Base-by-base conservation (phyloP, 1,140 invertebrate genomes). In the Caerostris darwini region DNA sequence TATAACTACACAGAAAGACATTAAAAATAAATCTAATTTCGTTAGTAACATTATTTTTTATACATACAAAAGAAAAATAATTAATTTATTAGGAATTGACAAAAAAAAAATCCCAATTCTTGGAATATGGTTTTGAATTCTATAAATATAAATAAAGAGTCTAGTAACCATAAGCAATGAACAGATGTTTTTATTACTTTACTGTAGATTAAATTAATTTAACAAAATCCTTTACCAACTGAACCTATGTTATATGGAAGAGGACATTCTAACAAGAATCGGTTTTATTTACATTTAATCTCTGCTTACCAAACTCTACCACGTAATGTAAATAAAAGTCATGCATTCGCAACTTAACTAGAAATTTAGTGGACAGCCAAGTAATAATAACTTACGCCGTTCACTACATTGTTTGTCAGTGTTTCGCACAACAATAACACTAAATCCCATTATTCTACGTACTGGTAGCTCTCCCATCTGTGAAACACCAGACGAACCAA, bases 351-450 rank as follows among this genome's bases (percentile, higher is more conserved):
- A 77, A 50, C 34, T 77, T 77, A 77, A 77, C 71, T 10, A 77
- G 71, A 77, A 77, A 77, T 77, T 77, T 77, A 77, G 10, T 12
- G 71, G 71, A 34, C 8, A 50, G 34, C 71, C 19, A 50, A n/a
- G 71, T 77, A 77, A 77, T 77, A 77, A 77, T 77, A 77, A 8
- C 34, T 50, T 12, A 77, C 50, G 19, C 3, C 3, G 10, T 77
- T 19, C 7, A 10, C 50, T 34, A 77, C 34, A 53, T 77, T 77
- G 71, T 77, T 77, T 53, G 71, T 50, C 71, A 77, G 10, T 50
- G 19, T 77, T 77, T 77, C 71, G 53, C 34, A 53, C 34, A 77
- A 77, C 71, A 77, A 77, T 77, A 77, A 77, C 71, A 77, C 4
- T 50, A 77, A 77, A 77, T 7, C 71, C 34, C 5, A 77, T 77